Conservation (phyloP, 2,797 vertebrate species). For the Pantherophis alleghaniensis region DNA sequence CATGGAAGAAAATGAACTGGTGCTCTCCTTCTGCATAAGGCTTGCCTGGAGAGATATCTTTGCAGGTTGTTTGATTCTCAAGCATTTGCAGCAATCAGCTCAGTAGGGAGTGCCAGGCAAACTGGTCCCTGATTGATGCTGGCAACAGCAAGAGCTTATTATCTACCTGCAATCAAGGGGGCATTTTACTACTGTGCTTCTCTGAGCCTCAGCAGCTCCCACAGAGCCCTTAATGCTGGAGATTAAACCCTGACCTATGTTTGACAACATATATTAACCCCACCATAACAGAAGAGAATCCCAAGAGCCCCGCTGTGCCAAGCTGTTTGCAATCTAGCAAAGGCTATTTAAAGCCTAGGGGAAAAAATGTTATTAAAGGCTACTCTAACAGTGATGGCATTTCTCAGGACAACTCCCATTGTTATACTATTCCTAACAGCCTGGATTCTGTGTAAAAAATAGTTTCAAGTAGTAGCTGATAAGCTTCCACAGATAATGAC, state of each 20-base stretch:
- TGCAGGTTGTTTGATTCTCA: not conserved
- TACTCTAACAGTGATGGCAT: accelerated
- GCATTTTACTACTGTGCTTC: slow-evolving; percentile 26
- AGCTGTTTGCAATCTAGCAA: not conserved
- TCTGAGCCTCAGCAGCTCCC: slow-evolving; percentile 25
- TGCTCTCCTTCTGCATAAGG: not conserved
- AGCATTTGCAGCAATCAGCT: not conserved
- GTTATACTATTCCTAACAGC: not conserved
- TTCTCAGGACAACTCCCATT: not conserved
- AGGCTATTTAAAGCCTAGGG: not conserved
- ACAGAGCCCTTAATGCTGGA: slow-evolving; percentile 17
- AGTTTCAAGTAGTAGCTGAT: not conserved
- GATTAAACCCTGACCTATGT: slow-evolving; percentile 62
- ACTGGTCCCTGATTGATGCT: slow-evolving; percentile 18
- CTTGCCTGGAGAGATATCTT: not conserved
- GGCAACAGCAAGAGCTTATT: slow-evolving; percentile 47
- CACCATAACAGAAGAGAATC: not conserved
- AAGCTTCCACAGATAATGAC: not conserved
- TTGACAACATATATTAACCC: slow-evolving; percentile 35
- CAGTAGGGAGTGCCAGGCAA: slow-evolving; percentile 1
- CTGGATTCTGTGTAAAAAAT: not conserved
- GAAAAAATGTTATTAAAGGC: not conserved
- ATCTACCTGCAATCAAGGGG: slow-evolving; percentile 58
- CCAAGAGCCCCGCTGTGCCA: not conserved
- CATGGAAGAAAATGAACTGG: not conserved